Percentiles rank a stretch among this genome's conserved stretches.
Evolutionary conservation across 2,797 vertebrate species (phyloP).

Genomic region (Chromis chromis): DNA sequence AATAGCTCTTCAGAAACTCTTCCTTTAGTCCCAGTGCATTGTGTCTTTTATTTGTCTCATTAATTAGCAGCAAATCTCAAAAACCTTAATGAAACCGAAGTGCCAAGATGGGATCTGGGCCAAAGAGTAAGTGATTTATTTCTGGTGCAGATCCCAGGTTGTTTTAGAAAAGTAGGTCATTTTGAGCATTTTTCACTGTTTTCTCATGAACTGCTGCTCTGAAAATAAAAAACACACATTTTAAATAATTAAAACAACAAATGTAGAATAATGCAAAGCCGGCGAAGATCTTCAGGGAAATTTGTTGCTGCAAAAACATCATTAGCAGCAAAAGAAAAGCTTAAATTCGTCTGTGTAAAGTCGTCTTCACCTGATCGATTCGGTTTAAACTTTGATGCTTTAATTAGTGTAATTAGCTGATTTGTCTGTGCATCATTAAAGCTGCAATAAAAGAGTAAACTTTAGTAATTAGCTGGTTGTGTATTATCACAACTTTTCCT

Average conservation of each 20-base stretch:
- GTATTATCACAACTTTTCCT: not conserved
- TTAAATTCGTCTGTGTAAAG: not conserved
- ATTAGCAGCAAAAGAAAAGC: not conserved
- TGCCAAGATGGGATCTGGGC: not conserved
- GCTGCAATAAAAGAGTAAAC: slow-evolving; percentile 1
- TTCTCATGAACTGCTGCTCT: slow-evolving; percentile 4
- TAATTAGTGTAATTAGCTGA: not conserved
- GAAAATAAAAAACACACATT: not conserved
- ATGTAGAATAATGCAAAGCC: not conserved
- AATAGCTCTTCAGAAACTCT: not conserved
- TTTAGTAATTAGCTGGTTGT: not conserved
- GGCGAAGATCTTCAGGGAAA: not conserved
- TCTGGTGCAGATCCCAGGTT: slow-evolving; percentile 29
- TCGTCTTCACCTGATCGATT: not conserved
- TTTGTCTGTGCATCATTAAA: not conserved
- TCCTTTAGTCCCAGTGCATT: not conserved
- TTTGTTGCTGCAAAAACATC: not conserved
- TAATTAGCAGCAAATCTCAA: slow-evolving; percentile 20
- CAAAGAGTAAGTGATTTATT: slow-evolving; percentile 31
- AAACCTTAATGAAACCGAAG: not conserved
- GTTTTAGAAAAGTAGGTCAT: slow-evolving; percentile 22
- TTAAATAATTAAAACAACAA: slow-evolving; percentile 24
- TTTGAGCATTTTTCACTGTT: not conserved
- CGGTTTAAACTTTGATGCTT: slow-evolving; percentile 2
- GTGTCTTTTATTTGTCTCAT: not conserved